Evolutionary conservation across 2,113 vertebrate species (phyloP), one percentile per base, ranked within the genome.

Genomic region (Prochilodus magdalenae): DNA sequence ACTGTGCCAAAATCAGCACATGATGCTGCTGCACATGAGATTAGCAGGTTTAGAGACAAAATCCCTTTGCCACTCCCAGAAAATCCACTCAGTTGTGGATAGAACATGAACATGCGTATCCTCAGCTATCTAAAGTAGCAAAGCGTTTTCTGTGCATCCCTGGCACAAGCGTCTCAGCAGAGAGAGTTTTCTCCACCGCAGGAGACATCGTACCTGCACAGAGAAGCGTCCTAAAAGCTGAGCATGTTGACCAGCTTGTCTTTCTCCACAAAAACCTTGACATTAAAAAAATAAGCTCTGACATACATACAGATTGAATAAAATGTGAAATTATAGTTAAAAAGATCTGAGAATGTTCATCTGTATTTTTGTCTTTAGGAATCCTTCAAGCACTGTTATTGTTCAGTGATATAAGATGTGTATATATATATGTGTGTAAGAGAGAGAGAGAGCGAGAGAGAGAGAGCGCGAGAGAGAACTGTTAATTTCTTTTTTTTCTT

Each of bases 1-100:
- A 10, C 47, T 29, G 14, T 24, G 30, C 76, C 79, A 81, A 20
- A 73, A 73, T 81, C 57, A 73, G 36, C 70, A 81, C 69, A 73
- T 63, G 57, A 73, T 73, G 69, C 79, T 80, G 70, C 79, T 80
- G 69, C 79, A 80, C 57, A 24, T 81, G 70, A 73, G 57, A 73
- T 73, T 73, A 3, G 7, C 3, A 81, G 70, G 57, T 74, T 81
- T 75, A 75, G 72, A 82, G 80, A 75, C 55, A 44, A 73, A 70
- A 79, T 16, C 18, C 77, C 47, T 67, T 79, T 79, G 77, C 29
- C 77, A 53, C 40, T 69, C 49, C 26, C 15, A 79, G 77, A 70
- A 66, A 79, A 70, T 53, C 27, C 10, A n/a, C 53, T 51, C 36
- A 59, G 65, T 67, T 82, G 80, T 81, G 71, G 72, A 66, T 67